A percentile compares a stretch with the other conserved stretches of the same genome.
phyloP scores from a whole-genome alignment of 1,140 invertebrate genomes.

The Cydia strobilella region DNA sequence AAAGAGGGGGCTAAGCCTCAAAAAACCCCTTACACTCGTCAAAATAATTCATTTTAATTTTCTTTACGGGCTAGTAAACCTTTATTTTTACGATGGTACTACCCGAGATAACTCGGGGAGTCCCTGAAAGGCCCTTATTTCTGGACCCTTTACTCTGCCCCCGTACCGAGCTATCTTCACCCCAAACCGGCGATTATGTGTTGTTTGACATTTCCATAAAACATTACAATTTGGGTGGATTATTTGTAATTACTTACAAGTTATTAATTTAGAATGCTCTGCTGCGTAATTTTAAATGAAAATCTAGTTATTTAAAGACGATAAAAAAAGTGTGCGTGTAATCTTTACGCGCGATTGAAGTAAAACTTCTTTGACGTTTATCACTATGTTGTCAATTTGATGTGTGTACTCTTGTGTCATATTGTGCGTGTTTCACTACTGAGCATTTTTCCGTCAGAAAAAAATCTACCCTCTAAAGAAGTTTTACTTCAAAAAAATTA shows the following conservation, averaged over 20 bases:
- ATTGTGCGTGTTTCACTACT: no score
- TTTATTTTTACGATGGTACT: constrained; percentile 74
- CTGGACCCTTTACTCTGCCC: constrained; percentile 50
- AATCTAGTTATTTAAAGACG: no score
- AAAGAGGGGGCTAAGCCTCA: constrained; percentile 52
- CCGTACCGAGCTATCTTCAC: constrained; percentile 32
- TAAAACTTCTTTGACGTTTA: no score
- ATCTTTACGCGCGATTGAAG: no score
- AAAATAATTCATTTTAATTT: constrained; percentile 81
- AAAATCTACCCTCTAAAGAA: no score
- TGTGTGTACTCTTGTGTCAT: no score
- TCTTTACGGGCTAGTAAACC: constrained; percentile 77
- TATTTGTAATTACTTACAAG: constrained; percentile 13
- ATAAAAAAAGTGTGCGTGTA: no score
- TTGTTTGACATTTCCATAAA: constrained; percentile 27
- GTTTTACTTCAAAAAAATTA: no score
- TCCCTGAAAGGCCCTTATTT: constrained; percentile 69
- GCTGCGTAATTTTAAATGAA: neutral
- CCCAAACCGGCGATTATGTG: neutral
- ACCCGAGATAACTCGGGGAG: constrained; percentile 71
- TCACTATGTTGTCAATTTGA: no score
- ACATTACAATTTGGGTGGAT: constrained; percentile 24
- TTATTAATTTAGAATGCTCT: constrained; percentile 11
- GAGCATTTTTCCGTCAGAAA: no score
- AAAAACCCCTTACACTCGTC: constrained; percentile 69